phyloP scores from a whole-genome alignment of 2,888 invertebrate genomes.

The Chironomus tentans region DNA sequence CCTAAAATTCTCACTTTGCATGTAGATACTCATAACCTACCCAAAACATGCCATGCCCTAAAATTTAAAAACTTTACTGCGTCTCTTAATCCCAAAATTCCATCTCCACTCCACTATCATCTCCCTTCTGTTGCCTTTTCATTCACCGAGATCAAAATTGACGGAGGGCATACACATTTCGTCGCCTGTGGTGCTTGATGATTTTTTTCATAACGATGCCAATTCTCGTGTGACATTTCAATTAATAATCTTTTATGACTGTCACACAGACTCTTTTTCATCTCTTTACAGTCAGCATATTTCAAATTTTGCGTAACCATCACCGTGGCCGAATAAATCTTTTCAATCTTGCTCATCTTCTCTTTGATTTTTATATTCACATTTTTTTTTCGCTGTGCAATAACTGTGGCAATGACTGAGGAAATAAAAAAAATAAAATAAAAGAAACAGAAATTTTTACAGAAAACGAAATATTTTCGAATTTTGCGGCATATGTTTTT shows the following conservation, averaged over 20 bases:
- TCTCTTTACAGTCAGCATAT: no score
- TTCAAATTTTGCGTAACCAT: background rate
- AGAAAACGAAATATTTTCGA: slow-evolving; percentile 23
- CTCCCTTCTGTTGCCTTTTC: background rate
- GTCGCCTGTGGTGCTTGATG: slow-evolving; percentile 5
- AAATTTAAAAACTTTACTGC: no score
- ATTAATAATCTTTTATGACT: background rate
- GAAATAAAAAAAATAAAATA: background rate
- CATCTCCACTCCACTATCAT: background rate
- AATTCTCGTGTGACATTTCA: slow-evolving; percentile 19
- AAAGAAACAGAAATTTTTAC: background rate
- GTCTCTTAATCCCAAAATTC: no score
- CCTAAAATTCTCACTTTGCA: no score
- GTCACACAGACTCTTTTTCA: background rate
- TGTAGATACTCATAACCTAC: no score
- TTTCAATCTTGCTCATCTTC: slow-evolving; percentile 11
- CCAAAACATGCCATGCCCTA: no score
- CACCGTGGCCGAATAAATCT: slow-evolving; percentile 15
- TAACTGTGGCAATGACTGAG: background rate
- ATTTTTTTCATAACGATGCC: slow-evolving; percentile 15
- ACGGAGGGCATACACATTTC: background rate
- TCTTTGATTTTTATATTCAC: background rate
- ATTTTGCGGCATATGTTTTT: slow-evolving; percentile 26
- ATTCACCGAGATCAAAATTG: no score
- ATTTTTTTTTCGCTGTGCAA: background rate